Evolutionary conservation across 2,113 vertebrate species (phyloP).

Genomic region (Mormyrus lacerda): DNA sequence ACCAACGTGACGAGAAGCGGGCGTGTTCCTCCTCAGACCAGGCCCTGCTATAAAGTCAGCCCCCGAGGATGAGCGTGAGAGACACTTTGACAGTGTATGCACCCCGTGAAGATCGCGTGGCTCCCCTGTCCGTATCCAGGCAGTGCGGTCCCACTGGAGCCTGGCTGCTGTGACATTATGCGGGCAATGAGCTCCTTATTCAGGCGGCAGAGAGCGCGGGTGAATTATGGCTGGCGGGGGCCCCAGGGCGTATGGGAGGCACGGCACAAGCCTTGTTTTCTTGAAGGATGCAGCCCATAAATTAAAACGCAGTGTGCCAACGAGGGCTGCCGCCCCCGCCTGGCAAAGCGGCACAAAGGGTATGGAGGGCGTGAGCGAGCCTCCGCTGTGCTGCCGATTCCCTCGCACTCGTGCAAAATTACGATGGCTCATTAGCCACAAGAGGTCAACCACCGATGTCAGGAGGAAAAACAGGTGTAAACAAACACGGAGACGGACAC

Average conservation of each 20-base stretch:
- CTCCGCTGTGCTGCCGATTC: not conserved
- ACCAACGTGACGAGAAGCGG: constrained; percentile 38
- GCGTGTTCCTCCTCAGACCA: constrained; percentile 37
- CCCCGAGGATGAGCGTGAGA: constrained; percentile 26
- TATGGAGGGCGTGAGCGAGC: not conserved
- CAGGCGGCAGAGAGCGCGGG: constrained; percentile 15
- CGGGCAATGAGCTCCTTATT: constrained; percentile 43
- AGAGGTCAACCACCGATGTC: not conserved
- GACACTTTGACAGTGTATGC: constrained; percentile 48
- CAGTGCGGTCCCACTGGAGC: constrained; percentile 34
- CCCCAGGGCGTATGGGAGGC: not conserved
- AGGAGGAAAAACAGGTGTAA: not conserved
- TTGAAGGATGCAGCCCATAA: not conserved
- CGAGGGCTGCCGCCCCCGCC: not conserved
- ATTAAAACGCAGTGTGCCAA: not conserved
- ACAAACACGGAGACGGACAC: not conserved
- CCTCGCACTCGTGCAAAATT: not conserved
- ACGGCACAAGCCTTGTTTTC: not conserved
- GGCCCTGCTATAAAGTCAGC: constrained; percentile 54
- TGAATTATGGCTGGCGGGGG: not conserved
- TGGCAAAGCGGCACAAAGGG: not conserved
- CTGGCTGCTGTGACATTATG: constrained; percentile 57
- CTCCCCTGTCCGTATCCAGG: constrained; percentile 41
- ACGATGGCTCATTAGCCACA: not conserved
- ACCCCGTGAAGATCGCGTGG: constrained; percentile 37